phyloP scores from a whole-genome alignment of 2,113 vertebrate genomes.

The Alectura lathami region DNA sequence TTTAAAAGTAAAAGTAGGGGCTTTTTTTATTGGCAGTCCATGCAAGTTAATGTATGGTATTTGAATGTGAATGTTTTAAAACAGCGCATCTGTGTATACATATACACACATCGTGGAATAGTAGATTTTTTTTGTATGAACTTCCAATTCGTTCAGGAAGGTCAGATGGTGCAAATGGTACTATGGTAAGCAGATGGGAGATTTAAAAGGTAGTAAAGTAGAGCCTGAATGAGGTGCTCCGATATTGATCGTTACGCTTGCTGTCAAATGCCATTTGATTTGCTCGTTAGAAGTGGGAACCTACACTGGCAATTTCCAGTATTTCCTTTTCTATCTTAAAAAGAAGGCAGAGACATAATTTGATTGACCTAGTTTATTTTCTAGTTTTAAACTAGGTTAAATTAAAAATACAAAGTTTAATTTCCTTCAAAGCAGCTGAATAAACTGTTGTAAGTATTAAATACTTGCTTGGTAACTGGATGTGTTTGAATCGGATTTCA shows the following conservation, averaged over 20 bases:
- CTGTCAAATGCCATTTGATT: neutral
- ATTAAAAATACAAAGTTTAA: neutral
- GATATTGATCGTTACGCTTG: neutral
- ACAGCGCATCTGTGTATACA: neutral
- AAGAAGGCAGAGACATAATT: neutral
- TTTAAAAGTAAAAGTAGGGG: constrained; percentile 18
- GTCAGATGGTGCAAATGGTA: neutral
- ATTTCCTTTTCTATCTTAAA: neutral
- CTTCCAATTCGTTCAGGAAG: neutral
- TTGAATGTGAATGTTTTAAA: neutral
- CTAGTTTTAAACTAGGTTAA: neutral
- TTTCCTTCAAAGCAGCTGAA: neutral
- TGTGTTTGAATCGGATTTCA: neutral
- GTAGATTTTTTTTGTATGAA: neutral
- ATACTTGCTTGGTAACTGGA: neutral
- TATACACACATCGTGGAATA: neutral
- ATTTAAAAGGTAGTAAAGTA: constrained; percentile 2
- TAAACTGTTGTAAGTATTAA: neutral
- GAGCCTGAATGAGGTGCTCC: neutral
- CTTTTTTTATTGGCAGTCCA: neutral
- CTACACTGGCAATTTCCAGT: neutral
- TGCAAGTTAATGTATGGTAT: neutral
- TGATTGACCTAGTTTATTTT: neutral
- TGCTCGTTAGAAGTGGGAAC: neutral
- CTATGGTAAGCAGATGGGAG: neutral